Percentiles rank a stretch among this genome's conserved stretches.
These are phyloP conservation scores for Pipistrellus pipistrellus DNA, from an alignment of 2,797 vertebrate species.

Conservation along the genomic window DNA sequence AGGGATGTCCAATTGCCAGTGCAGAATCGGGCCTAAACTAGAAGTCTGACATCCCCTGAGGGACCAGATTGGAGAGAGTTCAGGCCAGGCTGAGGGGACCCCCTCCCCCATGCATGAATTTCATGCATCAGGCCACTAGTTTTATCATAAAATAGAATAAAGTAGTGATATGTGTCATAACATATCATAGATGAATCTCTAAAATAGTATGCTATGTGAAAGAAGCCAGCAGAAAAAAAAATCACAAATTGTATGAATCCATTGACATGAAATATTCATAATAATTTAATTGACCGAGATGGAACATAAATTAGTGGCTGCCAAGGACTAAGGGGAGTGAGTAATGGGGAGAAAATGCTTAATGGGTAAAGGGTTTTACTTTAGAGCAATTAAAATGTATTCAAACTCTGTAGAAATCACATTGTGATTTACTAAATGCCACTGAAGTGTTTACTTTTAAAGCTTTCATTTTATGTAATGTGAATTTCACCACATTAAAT, in stretches of 20 bases:
- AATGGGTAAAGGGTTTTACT: not conserved
- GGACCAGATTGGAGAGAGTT: too few species aligned
- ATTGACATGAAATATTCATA: not conserved
- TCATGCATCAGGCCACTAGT: not conserved
- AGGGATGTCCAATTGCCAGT: too few species aligned
- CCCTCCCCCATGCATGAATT: too few species aligned
- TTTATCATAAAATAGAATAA: not conserved
- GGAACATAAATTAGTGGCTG: not conserved
- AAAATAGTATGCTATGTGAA: slow-evolving; percentile 1
- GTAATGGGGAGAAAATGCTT: not conserved
- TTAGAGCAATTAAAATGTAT: not conserved
- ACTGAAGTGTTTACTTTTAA: not conserved
- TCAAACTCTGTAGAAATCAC: not conserved
- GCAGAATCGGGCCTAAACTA: too few species aligned
- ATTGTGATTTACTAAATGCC: not conserved
- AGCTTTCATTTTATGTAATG: not conserved
- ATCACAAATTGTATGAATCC: not conserved
- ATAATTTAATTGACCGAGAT: not conserved
- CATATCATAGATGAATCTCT: not conserved
- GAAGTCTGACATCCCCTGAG: too few species aligned
- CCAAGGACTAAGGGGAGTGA: rapidly evolving
- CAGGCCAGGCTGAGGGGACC: too few species aligned
- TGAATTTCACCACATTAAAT: not conserved
- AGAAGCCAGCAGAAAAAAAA: not conserved
- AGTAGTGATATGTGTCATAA: not conserved